These are phyloP conservation scores for Cantharis nigra DNA, from an alignment of 2,888 invertebrate species.

Conservation along the genomic window DNA sequence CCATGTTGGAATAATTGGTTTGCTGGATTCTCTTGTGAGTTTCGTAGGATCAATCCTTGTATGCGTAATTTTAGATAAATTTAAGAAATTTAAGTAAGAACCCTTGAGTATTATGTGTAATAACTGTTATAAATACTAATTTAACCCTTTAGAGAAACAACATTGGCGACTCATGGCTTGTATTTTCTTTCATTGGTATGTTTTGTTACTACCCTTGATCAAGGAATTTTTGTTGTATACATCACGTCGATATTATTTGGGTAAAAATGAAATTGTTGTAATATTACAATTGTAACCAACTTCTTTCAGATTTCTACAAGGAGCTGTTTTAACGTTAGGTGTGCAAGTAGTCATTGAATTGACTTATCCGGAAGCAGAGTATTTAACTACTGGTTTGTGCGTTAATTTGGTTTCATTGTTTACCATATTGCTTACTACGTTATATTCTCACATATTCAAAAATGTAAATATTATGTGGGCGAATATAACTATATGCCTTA, in stretches of 20 bases:
- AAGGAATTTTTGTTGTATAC: not conserved
- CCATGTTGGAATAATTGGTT: not conserved
- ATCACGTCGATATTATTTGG: not conserved
- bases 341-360: not conserved
- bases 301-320: not conserved
- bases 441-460: not conserved
- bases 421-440: not conserved
- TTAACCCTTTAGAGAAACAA: not conserved
- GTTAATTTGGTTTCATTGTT: not conserved
- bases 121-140: not conserved
- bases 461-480: not conserved
- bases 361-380: not conserved
- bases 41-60: not conserved
- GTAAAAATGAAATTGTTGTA: not conserved
- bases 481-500: not conserved
- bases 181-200: not conserved
- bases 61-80: not conserved
- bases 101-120: not conserved
- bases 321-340: not conserved
- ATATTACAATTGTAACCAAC: not conserved
- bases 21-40: not conserved
- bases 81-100: not conserved
- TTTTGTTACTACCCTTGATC: not conserved
- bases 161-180: not conserved
- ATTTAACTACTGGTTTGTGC: not conserved